Evolutionary conservation across 2,113 vertebrate genomes (phyloP).

Genomic region (Asarcornis scutulata): DNA sequence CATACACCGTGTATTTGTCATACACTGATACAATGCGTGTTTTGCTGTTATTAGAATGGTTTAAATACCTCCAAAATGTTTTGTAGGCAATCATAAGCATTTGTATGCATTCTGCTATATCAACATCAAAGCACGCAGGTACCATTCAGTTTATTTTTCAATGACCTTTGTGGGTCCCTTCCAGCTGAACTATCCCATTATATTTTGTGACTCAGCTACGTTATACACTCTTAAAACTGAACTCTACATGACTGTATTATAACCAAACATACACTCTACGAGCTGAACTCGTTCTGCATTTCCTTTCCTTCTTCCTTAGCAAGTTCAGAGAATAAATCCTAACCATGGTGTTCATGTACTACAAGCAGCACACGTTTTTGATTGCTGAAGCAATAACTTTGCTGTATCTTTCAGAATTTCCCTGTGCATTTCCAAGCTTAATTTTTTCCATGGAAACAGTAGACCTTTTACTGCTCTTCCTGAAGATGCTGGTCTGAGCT

Average conservation of each 20-base stretch:
- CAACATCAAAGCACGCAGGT: background rate
- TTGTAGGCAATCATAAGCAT: background rate
- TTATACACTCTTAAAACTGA: background rate
- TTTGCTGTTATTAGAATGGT: background rate
- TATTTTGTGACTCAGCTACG: background rate
- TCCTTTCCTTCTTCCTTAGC: background rate
- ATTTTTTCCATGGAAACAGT: background rate
- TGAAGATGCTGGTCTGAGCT: fast-evolving
- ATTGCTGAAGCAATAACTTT: background rate
- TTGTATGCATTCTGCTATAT: background rate
- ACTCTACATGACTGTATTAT: background rate
- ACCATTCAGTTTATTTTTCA: background rate
- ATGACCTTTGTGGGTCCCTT: background rate
- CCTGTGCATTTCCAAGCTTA: fast-evolving
- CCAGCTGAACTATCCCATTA: background rate
- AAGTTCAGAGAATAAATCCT: background rate
- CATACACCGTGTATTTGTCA: background rate
- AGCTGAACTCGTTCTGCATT: background rate
- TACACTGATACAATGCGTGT: background rate
- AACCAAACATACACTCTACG: too few species aligned
- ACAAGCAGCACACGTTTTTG: background rate
- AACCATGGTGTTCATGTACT: background rate
- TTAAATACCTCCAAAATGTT: background rate
- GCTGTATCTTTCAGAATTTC: background rate
- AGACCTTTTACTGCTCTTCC: background rate